Conservation (phyloP, 92 coral and sea anemone species). For the Plumapathes pennacea region DNA sequence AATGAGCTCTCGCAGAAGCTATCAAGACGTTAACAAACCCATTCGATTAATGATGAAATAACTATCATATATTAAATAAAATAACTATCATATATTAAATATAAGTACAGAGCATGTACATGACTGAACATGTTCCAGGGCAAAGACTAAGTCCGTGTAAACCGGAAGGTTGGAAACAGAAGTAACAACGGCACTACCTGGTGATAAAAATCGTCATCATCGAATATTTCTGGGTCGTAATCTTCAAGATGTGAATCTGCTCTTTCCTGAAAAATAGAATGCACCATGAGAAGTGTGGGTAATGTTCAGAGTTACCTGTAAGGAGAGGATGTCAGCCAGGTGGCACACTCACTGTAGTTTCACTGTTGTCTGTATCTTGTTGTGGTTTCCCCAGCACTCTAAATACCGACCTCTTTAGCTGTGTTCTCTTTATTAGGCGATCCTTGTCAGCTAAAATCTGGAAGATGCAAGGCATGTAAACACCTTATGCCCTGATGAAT, state of each 20-base stretch:
- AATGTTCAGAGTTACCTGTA: no score
- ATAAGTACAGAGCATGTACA: neutral
- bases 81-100: neutral
- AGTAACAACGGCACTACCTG: no score
- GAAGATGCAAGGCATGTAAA: no score
- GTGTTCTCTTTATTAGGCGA: constrained; percentile 91
- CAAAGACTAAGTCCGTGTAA: no score
- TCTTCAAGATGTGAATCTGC: constrained; percentile 83
- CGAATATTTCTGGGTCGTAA: constrained; percentile 91
- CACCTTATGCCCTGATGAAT: no score
- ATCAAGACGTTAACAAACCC: constrained; percentile 1
- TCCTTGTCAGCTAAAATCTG: constrained; percentile 87
- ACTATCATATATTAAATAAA: no score
- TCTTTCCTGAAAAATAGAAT: constrained; percentile 55
- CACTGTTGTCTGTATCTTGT: constrained; percentile 7
- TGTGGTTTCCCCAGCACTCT: constrained; percentile 80
- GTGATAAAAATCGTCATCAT: constrained; percentile 96
- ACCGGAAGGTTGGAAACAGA: no score
- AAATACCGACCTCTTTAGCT: constrained; percentile 74
- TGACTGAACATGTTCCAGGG: neutral
- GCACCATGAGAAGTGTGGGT: no score
- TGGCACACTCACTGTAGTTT: no score
- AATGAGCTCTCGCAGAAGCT: constrained; percentile 92
- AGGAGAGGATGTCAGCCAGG: no score
- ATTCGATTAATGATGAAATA: no score